Evolutionary conservation across 2,113 vertebrate genomes (phyloP), one percentile per base, ranked within the genome.

Genomic region (Rhinoptilus africanus): DNA sequence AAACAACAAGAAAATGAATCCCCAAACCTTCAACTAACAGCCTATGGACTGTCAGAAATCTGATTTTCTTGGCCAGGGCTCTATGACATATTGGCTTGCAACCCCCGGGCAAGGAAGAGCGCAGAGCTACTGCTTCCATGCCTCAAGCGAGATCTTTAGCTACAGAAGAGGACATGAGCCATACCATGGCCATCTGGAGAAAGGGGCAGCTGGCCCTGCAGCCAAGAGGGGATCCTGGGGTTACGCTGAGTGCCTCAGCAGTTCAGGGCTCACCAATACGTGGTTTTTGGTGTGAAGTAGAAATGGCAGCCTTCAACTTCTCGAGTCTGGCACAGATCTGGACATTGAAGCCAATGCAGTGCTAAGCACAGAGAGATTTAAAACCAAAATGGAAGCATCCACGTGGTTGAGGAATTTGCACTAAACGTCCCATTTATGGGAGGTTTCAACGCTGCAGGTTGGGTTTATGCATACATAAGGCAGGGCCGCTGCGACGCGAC

Each of bases 401-500:
- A 14, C 0, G 1, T 12, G 1, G 6, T 23, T 62, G 16, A 69
- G 43, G 37, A 80, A 57, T 75, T 92, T 75, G 30, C 43, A 19
- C 18, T 27, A 41, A 41, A 16, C n/a, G 14, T 9, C 45, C 1
- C 4, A 45, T 14, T 26, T 14, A n/a, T 10, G 56, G 43, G 21
- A 48, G 57, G 18, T 34, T 81, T 81, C 47, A 62, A 1, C 17
- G 1, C 69, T n/a, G 27, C 19, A 7, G 24, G 27, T 21, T 62
- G 64, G 50, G 17, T 24, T 83, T 26, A 20, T 1, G 8, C 18
- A 8, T 5, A 2, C 19, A 8, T 37, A 8, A 59, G 48, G 47
- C 51, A 67, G 47, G 7, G 4, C 2, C 2, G 6, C 75, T 78
- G 14, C 66, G 28, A 14, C 5, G 8, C 0, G 0, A 83, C 13